Evolutionary conservation across 30 jellyfish, hydroid and myxozoan species (phyloP).

Genomic region (Hydractinia symbiolongicarpus): DNA sequence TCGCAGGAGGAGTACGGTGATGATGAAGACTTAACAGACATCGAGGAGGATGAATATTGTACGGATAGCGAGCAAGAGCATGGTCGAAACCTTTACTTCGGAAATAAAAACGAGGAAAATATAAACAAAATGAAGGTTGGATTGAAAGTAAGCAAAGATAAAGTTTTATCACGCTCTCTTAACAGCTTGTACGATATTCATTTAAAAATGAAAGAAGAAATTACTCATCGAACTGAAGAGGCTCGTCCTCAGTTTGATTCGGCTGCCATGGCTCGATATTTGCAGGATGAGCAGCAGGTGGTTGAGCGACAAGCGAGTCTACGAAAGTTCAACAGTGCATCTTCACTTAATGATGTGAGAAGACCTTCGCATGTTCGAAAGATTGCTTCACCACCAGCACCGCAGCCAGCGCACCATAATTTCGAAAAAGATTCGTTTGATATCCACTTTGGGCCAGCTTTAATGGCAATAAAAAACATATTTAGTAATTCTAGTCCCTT

Average conservation of each 20-base stretch:
- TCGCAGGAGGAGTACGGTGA: neutral
- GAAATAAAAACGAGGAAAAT: neutral
- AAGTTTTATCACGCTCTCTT: constrained; percentile 28
- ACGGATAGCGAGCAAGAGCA: neutral
- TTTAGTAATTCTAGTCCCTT: constrained; percentile 56
- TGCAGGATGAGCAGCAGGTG: constrained; percentile 18
- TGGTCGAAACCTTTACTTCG: neutral
- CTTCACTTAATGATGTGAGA: too few species aligned
- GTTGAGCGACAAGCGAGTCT: neutral
- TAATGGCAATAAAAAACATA: constrained; percentile 30
- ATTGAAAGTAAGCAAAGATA: neutral
- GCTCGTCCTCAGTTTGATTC: neutral
- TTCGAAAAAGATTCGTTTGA: constrained; percentile 47
- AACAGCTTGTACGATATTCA: neutral
- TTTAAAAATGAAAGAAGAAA: constrained; percentile 7
- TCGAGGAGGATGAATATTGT: constrained; percentile 15
- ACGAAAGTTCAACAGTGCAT: neutral
- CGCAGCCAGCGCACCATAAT: neutral
- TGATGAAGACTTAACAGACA: constrained; percentile 6
- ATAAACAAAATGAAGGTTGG: constrained; percentile 6
- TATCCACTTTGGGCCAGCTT: constrained; percentile 59
- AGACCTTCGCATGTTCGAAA: neutral
- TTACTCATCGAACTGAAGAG: neutral
- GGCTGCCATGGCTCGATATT: constrained; percentile 35
- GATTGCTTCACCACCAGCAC: constrained; percentile 21